Evolutionary conservation across 2,888 invertebrate genomes (phyloP).

Genomic region (Epistrophe grossulariae): DNA sequence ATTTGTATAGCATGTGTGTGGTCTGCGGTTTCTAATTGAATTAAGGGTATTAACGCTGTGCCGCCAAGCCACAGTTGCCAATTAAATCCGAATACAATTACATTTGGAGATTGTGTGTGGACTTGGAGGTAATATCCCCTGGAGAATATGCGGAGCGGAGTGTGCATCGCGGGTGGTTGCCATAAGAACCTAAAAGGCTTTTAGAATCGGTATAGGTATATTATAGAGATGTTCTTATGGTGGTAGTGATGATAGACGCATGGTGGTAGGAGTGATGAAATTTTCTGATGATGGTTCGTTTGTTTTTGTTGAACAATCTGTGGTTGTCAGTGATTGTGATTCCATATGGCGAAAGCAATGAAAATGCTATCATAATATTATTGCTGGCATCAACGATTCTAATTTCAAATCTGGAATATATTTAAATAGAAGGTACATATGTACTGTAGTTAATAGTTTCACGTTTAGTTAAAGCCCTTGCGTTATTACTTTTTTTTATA

Average conservation of each 20-base stretch:
- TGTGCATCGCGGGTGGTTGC: constrained; percentile 33
- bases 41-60: constrained; percentile 68
- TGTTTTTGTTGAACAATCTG: not conserved
- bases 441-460: too few relatives aligned
- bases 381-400: not conserved
- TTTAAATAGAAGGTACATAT: too few relatives aligned
- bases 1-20: constrained; percentile 68
- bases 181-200: constrained; percentile 20
- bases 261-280: not conserved
- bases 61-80: constrained; percentile 74
- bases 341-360: not conserved
- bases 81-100: constrained; percentile 70
- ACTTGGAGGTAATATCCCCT: not conserved
- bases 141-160: not conserved
- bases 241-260: not conserved
- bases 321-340: constrained; percentile 3
- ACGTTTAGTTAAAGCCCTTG: too few relatives aligned
- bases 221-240: not conserved
- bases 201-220: not conserved
- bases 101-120: constrained; percentile 47
- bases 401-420: too few relatives aligned
- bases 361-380: not conserved
- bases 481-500: too few relatives aligned
- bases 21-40: constrained; percentile 74
- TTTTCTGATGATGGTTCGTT: constrained; percentile 10